Base-by-base conservation (phyloP, 2,113 vertebrate species). In the Scalopus aquaticus region DNA sequence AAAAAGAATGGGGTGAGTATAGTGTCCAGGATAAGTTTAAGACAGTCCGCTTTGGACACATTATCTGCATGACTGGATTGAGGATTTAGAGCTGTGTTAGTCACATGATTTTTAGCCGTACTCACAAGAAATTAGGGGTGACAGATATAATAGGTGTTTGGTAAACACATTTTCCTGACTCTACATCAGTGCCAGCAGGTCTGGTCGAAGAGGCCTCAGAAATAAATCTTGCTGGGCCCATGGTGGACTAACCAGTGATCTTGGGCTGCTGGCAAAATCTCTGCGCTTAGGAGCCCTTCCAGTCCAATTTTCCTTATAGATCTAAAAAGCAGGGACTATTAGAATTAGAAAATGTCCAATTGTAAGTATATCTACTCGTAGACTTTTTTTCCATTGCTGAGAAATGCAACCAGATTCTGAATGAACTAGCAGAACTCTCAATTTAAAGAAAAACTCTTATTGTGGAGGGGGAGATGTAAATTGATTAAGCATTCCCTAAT, bases 211-310 rank as follows among this genome's bases (percentile, higher is more conserved):
- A 74, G n/a, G 16, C 37, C 72, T 28, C 20, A 69, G 65, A 51
- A 44, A 20, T 15, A 30, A 72, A 30, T 37, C 76, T 17, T 1
- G 3, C 28, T 49, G 37, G 0, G 0, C 62, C 37, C 32, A 0
- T 6, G 12, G 44, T 35, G 11, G 15, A 42, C 37, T 15, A 28
- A 16, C 10, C 54, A 26, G 49, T 84, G 69, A 54, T 62, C 24
- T 11, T 35, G 70, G 70, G 56, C 85, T 56, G 30, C 65, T 24
- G 37, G 64, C 8, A n/a, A 3, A 49, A 19, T 15, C 35, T 51
- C 24, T 42, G 39, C 51, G 56, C 60, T 67, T 58, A 64, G 83
- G 28, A 46, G 35, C 42, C 24, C 24, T 42, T 32, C 39, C 26
- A 82, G 19, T 35, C 30, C n/a, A 28, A 1, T 11, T 16, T 16